Percentiles rank a stretch among this genome's conserved stretches.
Evolutionary conservation across 2,888 invertebrate genomes (phyloP).

Genomic region (Falcaria lacertinaria): DNA sequence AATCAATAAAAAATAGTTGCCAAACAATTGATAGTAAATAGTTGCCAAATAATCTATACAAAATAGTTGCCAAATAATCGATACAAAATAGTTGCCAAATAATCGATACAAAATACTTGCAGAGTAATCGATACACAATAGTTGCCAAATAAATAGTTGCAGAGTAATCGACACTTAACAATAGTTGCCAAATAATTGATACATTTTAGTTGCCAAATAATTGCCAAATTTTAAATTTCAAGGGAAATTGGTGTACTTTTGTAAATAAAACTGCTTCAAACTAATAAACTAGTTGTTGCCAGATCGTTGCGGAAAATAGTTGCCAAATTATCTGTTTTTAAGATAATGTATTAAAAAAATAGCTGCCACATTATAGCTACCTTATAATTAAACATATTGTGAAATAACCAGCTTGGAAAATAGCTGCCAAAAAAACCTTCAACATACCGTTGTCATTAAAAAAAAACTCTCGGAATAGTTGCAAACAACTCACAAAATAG

Average conservation of each 20-base stretch:
- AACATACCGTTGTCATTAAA: too few relatives aligned
- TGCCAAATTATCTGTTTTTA: too few relatives aligned
- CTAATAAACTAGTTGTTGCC: neutral
- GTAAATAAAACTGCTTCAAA: conserved; percentile 9
- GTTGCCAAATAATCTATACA: neutral
- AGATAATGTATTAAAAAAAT: neutral
- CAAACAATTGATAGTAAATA: neutral
- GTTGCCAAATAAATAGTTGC: neutral
- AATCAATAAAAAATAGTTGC: neutral
- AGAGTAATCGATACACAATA: neutral
- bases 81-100: conserved; percentile 7
- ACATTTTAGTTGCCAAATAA: conserved; percentile 11
- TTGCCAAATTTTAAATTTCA: conserved; percentile 10
- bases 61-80: too few relatives aligned
- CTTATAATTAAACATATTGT: too few relatives aligned
- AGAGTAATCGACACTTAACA: neutral
- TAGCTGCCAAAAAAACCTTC: too few relatives aligned
- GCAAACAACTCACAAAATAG: conserved; percentile 7
- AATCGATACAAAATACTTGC: neutral
- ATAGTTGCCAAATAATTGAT: neutral
- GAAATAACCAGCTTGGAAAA: too few relatives aligned
- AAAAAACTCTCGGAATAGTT: too few relatives aligned
- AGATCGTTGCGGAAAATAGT: neutral
- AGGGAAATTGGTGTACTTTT: too few relatives aligned
- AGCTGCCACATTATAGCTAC: too few relatives aligned